These are phyloP conservation scores for Patella ulyssiponensis DNA, from an alignment of 2,888 invertebrate genomes.

Conservation along the genomic window DNA sequence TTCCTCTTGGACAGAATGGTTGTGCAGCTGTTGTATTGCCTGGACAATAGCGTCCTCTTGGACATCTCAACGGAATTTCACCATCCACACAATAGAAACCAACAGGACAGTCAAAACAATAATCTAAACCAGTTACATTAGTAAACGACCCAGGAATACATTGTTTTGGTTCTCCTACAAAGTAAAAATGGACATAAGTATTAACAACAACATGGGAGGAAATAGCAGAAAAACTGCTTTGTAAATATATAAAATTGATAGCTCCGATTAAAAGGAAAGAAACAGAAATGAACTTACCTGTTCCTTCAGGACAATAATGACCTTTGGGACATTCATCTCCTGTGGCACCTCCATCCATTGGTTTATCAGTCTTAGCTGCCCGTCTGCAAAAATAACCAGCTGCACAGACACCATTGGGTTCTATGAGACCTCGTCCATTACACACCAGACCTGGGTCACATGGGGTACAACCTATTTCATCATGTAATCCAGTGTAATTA, in stretches of 20 bases:
- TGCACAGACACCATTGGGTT: constrained; percentile 63
- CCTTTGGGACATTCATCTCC: constrained; percentile 67
- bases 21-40: constrained; percentile 63
- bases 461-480: constrained; percentile 53
- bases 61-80: constrained; percentile 56
- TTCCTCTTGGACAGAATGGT: constrained; percentile 65
- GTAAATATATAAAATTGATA: too few species aligned
- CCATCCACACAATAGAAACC: constrained; percentile 68
- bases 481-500: constrained; percentile 58
- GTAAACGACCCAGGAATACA: constrained; percentile 64
- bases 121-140: constrained; percentile 55
- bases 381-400: constrained; percentile 66
- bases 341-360: constrained; percentile 66
- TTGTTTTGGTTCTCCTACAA: constrained; percentile 55
- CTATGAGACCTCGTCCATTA: constrained; percentile 57
- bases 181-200: constrained; percentile 6
- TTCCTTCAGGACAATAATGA: constrained; percentile 65
- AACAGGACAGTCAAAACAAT: constrained; percentile 61
- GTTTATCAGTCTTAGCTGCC: constrained; percentile 61
- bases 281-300: constrained; percentile 43
- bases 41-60: constrained; percentile 67
- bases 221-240: too few species aligned
- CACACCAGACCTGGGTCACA: constrained; percentile 68
- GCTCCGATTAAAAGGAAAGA: too few species aligned
- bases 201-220: too few species aligned